phyloP scores from a whole-genome alignment of 1,140 invertebrate species.

The Zaprionus vittiger region DNA sequence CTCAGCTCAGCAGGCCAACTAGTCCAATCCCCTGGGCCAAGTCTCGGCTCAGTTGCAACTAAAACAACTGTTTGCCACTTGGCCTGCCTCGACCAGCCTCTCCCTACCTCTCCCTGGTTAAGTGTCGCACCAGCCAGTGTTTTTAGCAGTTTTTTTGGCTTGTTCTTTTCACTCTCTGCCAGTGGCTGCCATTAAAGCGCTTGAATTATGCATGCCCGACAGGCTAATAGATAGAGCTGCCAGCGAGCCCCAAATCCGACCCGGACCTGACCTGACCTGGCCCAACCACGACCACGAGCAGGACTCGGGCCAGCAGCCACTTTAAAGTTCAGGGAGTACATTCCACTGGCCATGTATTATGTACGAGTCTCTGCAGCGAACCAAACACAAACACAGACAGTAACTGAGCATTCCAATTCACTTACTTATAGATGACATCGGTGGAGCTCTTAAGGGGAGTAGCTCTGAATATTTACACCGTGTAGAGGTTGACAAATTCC shows the following conservation, averaged over 20 bases:
- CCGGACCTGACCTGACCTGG: background rate
- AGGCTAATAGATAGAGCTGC: slow-evolving; percentile 34
- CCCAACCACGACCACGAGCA: background rate
- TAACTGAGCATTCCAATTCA: background rate
- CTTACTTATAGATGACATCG: slow-evolving; percentile 7
- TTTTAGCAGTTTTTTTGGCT: slow-evolving; percentile 10
- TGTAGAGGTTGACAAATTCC: background rate
- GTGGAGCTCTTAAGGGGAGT: background rate
- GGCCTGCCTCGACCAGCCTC: background rate
- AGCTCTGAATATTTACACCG: slow-evolving; percentile 11
- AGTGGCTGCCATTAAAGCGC: slow-evolving; percentile 41
- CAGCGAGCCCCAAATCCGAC: background rate
- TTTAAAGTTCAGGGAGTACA: slow-evolving; percentile 24
- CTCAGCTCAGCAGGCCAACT: background rate
- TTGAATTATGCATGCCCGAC: slow-evolving; percentile 57
- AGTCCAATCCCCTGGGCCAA: background rate
- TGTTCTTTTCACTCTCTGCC: slow-evolving; percentile 10
- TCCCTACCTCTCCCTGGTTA: background rate
- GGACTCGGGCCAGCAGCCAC: background rate
- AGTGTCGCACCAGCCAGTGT: slow-evolving; percentile 15
- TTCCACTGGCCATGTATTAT: slow-evolving; percentile 19
- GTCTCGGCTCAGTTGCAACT: background rate
- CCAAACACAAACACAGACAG: background rate
- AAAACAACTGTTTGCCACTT: background rate
- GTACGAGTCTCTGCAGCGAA: background rate